Evolutionary conservation across 2,113 vertebrate genomes (phyloP).

Genomic region (Oncorhynchus keta): DNA sequence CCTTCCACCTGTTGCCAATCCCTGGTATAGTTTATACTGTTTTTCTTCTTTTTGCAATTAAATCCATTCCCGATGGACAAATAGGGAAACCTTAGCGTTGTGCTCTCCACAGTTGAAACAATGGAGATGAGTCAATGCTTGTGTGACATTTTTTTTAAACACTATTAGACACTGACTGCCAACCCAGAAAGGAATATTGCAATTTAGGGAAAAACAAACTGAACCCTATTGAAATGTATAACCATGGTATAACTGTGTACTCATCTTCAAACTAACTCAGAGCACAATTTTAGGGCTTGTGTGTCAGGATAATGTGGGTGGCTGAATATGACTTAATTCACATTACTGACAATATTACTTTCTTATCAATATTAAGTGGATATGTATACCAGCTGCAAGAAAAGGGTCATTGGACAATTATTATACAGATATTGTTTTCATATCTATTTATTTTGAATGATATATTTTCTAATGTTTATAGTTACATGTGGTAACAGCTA

Average conservation of each 20-base stretch:
- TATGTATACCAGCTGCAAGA: not conserved
- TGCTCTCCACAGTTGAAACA: conserved; percentile 7
- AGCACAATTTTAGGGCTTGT: not conserved
- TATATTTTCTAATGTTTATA: conserved; percentile 34
- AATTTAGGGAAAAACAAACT: not conserved
- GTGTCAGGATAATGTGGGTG: not conserved
- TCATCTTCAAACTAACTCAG: not conserved
- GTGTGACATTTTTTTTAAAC: conserved; percentile 43
- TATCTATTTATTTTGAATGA: conserved; percentile 53
- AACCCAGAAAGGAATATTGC: not conserved
- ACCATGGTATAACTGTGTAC: not conserved
- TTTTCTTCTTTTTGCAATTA: not conserved
- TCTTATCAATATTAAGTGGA: not conserved
- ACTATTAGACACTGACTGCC: conserved; percentile 42
- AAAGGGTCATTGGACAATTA: no score
- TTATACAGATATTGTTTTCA: no score
- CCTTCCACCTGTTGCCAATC: not conserved
- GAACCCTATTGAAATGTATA: not conserved
- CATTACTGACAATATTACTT: not conserved
- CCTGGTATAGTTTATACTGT: not conserved
- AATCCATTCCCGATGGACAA: not conserved
- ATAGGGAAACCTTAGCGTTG: not conserved
- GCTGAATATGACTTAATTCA: not conserved
- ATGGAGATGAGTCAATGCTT: not conserved
- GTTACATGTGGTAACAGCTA: conserved; percentile 17